Conservation (phyloP, 2,797 vertebrate species). For the Zenarchopterus dispar region DNA sequence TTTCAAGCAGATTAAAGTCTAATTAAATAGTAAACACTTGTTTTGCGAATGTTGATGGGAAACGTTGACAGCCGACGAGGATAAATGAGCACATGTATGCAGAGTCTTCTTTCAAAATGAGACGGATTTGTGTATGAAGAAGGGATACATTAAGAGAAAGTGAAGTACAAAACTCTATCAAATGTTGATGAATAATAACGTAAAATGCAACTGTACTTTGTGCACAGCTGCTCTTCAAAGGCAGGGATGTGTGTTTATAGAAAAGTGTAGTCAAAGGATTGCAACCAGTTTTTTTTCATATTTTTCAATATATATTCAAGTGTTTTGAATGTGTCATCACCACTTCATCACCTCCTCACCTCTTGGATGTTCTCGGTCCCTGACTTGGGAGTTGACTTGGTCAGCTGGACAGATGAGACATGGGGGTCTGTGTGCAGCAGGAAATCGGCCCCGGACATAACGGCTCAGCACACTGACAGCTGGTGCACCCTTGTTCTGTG, state of each 20-base stretch:
- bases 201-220: neutral
- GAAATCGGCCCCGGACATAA: slow-evolving; percentile 66
- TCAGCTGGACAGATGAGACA: slow-evolving; percentile 69
- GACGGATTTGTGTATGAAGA: slow-evolving; percentile 10
- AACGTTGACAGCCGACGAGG: slow-evolving; percentile 15
- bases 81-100: slow-evolving; percentile 6
- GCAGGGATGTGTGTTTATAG: too few relatives aligned
- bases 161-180: slow-evolving; percentile 50
- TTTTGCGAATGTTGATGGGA: slow-evolving; percentile 38
- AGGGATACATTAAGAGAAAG: slow-evolving; percentile 36
- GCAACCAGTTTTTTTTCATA: too few relatives aligned
- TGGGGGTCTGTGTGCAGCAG: slow-evolving; percentile 47
- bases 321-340: slow-evolving; percentile 1
- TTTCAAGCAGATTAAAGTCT: slow-evolving; percentile 31
- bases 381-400: slow-evolving; percentile 55
- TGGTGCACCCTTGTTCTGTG: slow-evolving; percentile 62
- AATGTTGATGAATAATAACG: slow-evolving; percentile 42
- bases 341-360: slow-evolving; percentile 28
- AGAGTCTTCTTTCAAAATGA: slow-evolving; percentile 27
- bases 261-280: too few relatives aligned
- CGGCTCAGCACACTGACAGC: slow-evolving; percentile 74
- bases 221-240: neutral
- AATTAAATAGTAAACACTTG: slow-evolving; percentile 46
- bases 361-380: slow-evolving; percentile 16
- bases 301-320: slow-evolving; percentile 2